Conservation (phyloP, 2,797 vertebrate species). For the Phylloscopus collybita region DNA sequence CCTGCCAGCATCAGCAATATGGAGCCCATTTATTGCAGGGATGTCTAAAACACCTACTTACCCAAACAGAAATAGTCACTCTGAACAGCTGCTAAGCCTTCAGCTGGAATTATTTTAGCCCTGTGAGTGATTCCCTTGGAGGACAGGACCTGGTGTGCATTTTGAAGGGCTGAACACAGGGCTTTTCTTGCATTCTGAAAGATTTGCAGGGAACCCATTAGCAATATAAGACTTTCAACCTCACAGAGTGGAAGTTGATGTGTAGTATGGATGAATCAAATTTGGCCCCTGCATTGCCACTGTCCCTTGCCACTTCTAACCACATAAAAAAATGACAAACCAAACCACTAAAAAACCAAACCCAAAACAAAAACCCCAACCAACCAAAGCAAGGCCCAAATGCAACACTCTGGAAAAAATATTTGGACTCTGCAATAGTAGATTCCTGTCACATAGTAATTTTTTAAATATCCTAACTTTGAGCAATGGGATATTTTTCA, state of each 20-base stretch:
- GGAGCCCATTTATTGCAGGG: not conserved
- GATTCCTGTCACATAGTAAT: not conserved
- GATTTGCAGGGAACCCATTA: not conserved
- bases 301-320: not conserved
- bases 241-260: not conserved
- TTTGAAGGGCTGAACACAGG: not conserved
- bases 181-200: not conserved
- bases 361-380: not conserved
- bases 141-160: not conserved
- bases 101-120: not conserved
- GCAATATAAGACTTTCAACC: not conserved
- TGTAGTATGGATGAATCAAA: not conserved
- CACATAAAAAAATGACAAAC: not conserved
- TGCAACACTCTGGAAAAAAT: not conserved
- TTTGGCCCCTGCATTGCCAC: not conserved
- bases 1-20: not conserved
- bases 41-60: not conserved
- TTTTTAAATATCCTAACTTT: not conserved
- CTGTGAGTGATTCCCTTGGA: not conserved
- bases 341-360: not conserved
- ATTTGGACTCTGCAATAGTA: not conserved
- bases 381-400: not conserved
- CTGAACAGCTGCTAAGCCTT: not conserved
- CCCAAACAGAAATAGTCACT: not conserved
- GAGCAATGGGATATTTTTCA: not conserved